Evolutionary conservation across 2,113 vertebrate species (phyloP).

Genomic region (Hemiscyllium ocellatum): DNA sequence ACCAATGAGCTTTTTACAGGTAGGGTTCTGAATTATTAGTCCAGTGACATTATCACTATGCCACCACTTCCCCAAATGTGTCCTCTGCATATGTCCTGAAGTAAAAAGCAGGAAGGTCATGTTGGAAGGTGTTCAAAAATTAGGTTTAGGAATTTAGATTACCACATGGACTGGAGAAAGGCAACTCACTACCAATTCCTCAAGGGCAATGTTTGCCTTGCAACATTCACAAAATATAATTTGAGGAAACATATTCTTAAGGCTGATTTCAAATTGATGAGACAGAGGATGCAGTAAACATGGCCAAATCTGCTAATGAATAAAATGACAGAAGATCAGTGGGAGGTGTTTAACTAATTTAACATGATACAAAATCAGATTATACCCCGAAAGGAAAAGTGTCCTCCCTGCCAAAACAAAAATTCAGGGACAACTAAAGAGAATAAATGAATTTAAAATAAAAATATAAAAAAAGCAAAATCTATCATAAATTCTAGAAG

Average conservation of each 20-base stretch:
- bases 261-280: background rate
- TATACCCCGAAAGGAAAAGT: background rate
- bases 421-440: background rate
- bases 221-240: background rate
- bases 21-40: too few relatives aligned
- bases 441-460: background rate
- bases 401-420: background rate
- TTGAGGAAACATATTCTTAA: background rate
- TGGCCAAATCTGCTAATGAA: background rate
- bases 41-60: too few relatives aligned
- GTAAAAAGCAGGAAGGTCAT: background rate
- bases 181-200: background rate
- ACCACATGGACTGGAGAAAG: background rate
- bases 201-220: background rate
- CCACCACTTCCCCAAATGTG: too few relatives aligned
- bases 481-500: background rate
- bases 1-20: too few relatives aligned
- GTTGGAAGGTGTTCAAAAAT: background rate
- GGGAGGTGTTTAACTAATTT: background rate
- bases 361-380: background rate
- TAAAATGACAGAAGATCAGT: background rate
- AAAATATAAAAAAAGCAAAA: background rate
- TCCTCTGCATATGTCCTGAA: too few relatives aligned
- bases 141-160: background rate
- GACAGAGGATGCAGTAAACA: background rate